These are phyloP conservation scores for Trachelus iudaicus DNA, from an alignment of 2,888 invertebrate species.

Conservation along the genomic window DNA sequence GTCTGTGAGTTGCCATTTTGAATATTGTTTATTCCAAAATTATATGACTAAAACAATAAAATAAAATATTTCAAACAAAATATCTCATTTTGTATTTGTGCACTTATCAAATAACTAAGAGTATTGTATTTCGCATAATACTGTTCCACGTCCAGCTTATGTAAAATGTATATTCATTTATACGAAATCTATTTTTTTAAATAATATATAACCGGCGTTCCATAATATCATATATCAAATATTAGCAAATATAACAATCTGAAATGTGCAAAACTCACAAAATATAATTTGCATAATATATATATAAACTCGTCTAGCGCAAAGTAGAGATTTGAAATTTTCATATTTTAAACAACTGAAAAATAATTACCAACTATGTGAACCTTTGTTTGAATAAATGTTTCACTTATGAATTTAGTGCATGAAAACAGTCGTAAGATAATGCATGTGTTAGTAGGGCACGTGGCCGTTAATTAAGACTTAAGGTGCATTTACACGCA, in stretches of 20 bases:
- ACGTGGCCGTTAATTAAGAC: background rate
- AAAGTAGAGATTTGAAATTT: background rate
- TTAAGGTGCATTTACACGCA: background rate
- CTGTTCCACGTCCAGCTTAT: background rate
- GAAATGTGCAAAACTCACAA: background rate
- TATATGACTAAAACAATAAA: background rate
- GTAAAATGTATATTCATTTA: background rate
- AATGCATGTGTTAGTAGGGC: background rate
- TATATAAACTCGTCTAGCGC: background rate
- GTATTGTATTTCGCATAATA: background rate
- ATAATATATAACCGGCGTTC: background rate
- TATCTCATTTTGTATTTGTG: background rate
- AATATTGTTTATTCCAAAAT: background rate
- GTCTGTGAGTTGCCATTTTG: constrained; percentile 63
- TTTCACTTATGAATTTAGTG: background rate
- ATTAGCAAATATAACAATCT: background rate
- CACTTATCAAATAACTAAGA: background rate
- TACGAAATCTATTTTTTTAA: background rate
- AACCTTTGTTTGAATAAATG: background rate
- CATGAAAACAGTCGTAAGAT: background rate
- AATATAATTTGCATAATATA: background rate
- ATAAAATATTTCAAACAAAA: background rate
- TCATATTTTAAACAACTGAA: background rate
- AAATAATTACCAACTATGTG: background rate
- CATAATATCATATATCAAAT: background rate